phyloP scores from a whole-genome alignment of 1,140 invertebrate genomes.

The Diplogasteroides magnus region DNA sequence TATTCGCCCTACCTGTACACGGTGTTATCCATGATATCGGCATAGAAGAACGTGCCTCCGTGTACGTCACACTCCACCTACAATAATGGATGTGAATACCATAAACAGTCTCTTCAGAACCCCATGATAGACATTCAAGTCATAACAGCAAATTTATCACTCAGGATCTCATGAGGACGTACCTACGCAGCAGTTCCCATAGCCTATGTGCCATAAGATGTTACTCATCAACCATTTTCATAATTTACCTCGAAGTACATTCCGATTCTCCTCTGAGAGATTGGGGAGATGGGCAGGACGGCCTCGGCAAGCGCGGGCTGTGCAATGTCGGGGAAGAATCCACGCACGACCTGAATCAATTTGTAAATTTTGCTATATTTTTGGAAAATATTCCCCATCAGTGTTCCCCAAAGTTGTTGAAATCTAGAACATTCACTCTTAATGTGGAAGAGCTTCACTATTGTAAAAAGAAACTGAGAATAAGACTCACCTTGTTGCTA shows the following conservation, averaged over 20 bases:
- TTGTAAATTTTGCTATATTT: neutral
- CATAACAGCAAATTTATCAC: no score
- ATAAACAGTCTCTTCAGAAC: no score
- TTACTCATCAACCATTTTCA: no score
- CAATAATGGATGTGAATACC: no score
- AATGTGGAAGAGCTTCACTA: no score
- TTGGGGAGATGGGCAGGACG: slow-evolving; percentile 73
- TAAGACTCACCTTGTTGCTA: slow-evolving; percentile 70
- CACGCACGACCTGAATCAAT: slow-evolving; percentile 75
- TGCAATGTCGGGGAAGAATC: slow-evolving; percentile 80
- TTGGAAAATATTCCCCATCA: neutral
- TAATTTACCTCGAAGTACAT: slow-evolving; percentile 86
- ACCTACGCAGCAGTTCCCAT: no score
- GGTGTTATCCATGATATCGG: slow-evolving; percentile 56
- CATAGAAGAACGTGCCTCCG: slow-evolving; percentile 58
- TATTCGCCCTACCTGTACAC: slow-evolving; percentile 31
- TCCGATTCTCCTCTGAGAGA: slow-evolving; percentile 88
- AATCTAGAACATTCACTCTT: no score
- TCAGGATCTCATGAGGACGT: no score
- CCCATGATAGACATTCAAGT: no score
- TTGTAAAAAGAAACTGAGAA: neutral
- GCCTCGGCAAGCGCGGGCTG: slow-evolving; percentile 86
- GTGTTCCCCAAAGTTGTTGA: no score
- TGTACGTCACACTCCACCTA: slow-evolving; percentile 69
- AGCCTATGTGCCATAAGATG: no score